Conservation (phyloP, 2,797 vertebrate species). For the Peromyscus melanophrys region DNA sequence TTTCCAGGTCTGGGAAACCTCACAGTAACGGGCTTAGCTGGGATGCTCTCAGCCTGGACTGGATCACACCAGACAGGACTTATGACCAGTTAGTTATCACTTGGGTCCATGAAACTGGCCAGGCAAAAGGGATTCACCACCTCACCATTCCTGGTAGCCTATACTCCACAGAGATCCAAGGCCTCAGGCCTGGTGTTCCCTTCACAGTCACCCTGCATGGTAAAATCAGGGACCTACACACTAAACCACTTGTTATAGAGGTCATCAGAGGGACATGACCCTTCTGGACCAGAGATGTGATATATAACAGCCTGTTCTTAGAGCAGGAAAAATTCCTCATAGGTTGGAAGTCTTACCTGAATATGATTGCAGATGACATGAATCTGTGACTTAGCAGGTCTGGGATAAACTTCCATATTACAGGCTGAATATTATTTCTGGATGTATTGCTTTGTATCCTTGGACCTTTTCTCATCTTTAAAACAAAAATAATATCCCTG, state of each 20-base stretch:
- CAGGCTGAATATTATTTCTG: conserved; percentile 7
- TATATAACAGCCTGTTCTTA: neutral
- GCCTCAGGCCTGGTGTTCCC: conserved; percentile 86
- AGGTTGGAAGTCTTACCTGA: neutral
- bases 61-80: conserved; percentile 86
- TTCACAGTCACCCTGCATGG: conserved; percentile 89
- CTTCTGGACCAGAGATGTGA: neutral
- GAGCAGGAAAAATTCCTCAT: neutral
- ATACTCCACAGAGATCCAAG: conserved; percentile 86
- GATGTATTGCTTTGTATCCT: neutral
- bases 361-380: neutral
- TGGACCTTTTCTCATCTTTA: conserved; percentile 12
- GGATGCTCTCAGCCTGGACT: conserved; percentile 94
- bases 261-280: conserved; percentile 90
- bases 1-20: conserved; percentile 91
- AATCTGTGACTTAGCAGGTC: neutral
- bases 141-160: conserved; percentile 87
- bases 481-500: neutral
- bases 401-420: conserved; percentile 11
- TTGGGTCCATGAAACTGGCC: conserved; percentile 86
- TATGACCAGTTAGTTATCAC: conserved; percentile 90
- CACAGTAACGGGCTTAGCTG: conserved; percentile 89
- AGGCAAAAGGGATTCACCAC: conserved; percentile 70
- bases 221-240: conserved; percentile 86
- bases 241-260: conserved; percentile 87